A percentile compares a stretch with the other conserved stretches of the same genome.
Evolutionary conservation across 2,113 vertebrate species (phyloP).

Genomic region (Stigmatopora nigra): DNA sequence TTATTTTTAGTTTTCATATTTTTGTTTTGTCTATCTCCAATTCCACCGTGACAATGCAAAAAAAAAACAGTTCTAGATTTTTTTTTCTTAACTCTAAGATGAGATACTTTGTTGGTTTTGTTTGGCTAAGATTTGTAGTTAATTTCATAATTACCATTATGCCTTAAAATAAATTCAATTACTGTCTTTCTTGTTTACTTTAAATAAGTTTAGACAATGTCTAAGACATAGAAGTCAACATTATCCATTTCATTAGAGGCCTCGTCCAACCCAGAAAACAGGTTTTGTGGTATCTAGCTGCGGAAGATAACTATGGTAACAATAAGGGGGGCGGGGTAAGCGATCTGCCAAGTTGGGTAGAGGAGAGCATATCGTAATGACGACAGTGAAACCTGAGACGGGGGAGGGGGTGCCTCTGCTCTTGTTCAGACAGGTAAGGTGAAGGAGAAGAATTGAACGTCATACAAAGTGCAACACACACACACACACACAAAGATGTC

Average conservation of each 20-base stretch:
- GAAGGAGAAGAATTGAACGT: neutral
- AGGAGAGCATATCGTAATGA: conserved; percentile 25
- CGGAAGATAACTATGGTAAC: conserved; percentile 15
- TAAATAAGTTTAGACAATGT: neutral
- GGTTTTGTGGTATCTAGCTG: conserved; percentile 19
- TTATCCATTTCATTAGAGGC: neutral
- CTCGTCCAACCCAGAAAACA: conserved; percentile 14
- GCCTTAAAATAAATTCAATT: neutral
- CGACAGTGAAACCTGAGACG: conserved; percentile 44
- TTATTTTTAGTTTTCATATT: neutral
- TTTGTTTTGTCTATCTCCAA: neutral
- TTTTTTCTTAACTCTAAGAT: neutral
- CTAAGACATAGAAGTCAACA: neutral
- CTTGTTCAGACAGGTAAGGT: neutral
- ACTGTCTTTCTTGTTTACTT: neutral
- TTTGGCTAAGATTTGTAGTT: neutral
- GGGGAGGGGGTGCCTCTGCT: conserved; percentile 6
- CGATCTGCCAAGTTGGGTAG: neutral
- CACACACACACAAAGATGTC: neutral
- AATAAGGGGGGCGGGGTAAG: conserved; percentile 2
- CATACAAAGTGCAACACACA: neutral
- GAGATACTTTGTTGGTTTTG: neutral
- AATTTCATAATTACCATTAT: neutral
- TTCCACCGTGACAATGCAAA: neutral
- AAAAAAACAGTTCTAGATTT: neutral